Evolutionary conservation across 2,113 vertebrate genomes (phyloP).

Genomic region (Amphilophus citrinellus): DNA sequence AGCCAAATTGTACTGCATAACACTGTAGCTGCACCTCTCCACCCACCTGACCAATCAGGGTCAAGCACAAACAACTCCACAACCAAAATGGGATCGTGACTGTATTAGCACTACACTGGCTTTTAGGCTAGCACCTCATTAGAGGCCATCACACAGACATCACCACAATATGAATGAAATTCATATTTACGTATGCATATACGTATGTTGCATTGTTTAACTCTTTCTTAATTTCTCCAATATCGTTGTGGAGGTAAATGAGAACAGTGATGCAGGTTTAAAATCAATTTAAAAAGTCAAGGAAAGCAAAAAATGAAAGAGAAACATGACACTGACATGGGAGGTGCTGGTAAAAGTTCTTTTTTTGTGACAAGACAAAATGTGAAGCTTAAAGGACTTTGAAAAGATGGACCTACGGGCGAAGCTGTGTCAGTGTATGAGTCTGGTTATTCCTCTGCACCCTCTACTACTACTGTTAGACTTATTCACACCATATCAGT

Average conservation of each 20-base stretch:
- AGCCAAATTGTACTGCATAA: not conserved
- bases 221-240: constrained; percentile 24
- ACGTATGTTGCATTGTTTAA: constrained; percentile 42
- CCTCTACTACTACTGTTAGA: constrained; percentile 1
- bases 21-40: not conserved
- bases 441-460: constrained; percentile 23
- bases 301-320: constrained; percentile 23
- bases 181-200: constrained; percentile 46
- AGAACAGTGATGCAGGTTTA: constrained; percentile 6
- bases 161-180: constrained; percentile 57
- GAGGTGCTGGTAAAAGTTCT: not conserved
- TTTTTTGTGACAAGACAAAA: constrained; percentile 39
- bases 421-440: constrained; percentile 65
- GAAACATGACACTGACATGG: constrained; percentile 34
- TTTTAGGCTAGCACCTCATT: not conserved
- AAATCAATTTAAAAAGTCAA: constrained; percentile 8
- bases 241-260: constrained; percentile 28
- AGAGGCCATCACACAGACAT: constrained; percentile 48
- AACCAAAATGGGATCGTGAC: not conserved
- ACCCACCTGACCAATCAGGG: constrained; percentile 3
- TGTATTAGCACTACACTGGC: not conserved
- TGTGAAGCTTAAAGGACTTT: constrained; percentile 77
- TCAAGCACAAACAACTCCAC: not conserved
- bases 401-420: constrained; percentile 76
- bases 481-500: not conserved